Percentiles rank a stretch among this genome's conserved stretches.
Evolutionary conservation across 35 echinoderm and acorn worm genomes (phyloP).

Genomic region (Ptychodera flava): DNA sequence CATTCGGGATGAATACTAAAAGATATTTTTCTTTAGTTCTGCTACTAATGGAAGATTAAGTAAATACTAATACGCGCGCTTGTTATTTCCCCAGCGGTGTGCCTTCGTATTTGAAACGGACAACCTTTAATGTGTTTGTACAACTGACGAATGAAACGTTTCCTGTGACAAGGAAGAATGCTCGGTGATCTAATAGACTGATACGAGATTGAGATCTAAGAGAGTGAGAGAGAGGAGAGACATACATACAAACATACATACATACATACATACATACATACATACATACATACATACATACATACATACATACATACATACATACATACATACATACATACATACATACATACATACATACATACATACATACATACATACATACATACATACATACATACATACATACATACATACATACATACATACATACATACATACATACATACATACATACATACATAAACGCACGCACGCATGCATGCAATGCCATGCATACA

Average conservation of each 20-base stretch:
- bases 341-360: conserved; percentile 2
- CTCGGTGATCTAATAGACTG: too few relatives aligned
- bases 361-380: conserved; percentile 2
- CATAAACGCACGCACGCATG: neutral
- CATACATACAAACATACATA: neutral
- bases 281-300: neutral
- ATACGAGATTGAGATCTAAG: too few relatives aligned
- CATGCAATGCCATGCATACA: neutral
- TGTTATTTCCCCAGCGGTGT: too few relatives aligned
- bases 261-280: neutral
- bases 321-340: neutral
- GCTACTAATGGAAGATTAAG: too few relatives aligned
- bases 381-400: neutral
- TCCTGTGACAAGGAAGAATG: too few relatives aligned
- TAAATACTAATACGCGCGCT: too few relatives aligned
- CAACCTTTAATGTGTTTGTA: too few relatives aligned
- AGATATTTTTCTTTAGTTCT: too few relatives aligned
- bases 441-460: neutral
- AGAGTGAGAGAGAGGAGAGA: too few relatives aligned
- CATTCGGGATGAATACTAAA: too few relatives aligned
- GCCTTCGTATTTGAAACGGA: too few relatives aligned
- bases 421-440: neutral
- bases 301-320: neutral
- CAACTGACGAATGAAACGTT: too few relatives aligned
- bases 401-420: neutral